Evolutionary conservation across 2,113 vertebrate species (phyloP).

Genomic region (Piaya cayana): DNA sequence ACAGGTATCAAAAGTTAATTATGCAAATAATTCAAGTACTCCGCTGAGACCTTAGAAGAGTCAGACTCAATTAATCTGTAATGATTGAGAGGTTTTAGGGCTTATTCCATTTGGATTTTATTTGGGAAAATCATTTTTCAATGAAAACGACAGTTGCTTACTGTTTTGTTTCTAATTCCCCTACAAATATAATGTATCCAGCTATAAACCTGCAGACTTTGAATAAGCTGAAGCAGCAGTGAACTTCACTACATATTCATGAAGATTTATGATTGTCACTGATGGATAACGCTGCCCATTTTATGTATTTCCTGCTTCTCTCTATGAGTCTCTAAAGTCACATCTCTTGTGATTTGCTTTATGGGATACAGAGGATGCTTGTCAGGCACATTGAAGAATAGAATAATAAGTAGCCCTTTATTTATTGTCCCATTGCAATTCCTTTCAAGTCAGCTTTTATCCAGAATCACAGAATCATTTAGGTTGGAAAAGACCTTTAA

Average conservation of each 20-base stretch:
- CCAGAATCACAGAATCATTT: too few relatives aligned
- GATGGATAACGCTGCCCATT: neutral
- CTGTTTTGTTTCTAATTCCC: neutral
- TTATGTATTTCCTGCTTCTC: neutral
- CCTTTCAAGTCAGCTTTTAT: neutral
- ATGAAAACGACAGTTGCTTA: neutral
- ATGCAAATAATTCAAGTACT: conserved; percentile 5
- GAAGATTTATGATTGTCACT: neutral
- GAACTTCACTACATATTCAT: neutral
- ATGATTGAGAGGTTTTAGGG: neutral
- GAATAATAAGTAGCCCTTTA: neutral
- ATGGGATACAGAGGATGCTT: neutral
- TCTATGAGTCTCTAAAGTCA: neutral
- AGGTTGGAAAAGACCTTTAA: too few relatives aligned
- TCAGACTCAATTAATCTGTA: conserved; percentile 15
- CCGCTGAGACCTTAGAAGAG: neutral
- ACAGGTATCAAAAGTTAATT: neutral
- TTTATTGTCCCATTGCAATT: neutral
- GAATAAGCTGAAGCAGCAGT: neutral
- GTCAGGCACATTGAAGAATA: neutral
- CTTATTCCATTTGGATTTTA: neutral
- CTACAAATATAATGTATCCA: neutral
- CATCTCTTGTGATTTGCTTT: neutral
- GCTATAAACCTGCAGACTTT: neutral
- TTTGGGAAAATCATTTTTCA: neutral